Evolutionary conservation across 2,113 vertebrate genomes (phyloP).

Genomic region (Tragelaphus strepsiceros): DNA sequence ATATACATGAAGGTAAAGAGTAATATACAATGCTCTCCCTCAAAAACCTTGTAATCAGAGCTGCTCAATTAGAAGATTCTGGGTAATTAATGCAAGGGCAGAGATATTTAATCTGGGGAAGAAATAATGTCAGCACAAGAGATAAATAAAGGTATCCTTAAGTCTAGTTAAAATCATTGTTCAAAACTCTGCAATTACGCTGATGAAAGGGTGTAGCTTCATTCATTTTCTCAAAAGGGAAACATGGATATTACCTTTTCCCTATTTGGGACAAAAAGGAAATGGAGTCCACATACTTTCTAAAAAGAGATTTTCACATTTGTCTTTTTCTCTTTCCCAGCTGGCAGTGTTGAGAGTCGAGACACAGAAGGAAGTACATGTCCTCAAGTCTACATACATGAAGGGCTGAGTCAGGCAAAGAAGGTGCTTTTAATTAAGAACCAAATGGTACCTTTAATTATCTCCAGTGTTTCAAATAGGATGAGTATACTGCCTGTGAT

Average conservation of each 20-base stretch:
- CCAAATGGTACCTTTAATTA: not conserved
- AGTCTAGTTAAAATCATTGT: constrained; percentile 24
- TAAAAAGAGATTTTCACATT: not conserved
- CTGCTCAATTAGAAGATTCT: constrained; percentile 31
- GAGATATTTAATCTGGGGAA: constrained; percentile 9
- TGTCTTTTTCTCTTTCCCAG: not conserved
- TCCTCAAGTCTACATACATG: not conserved
- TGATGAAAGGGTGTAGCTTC: not conserved
- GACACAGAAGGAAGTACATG: not conserved
- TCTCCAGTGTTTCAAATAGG: not conserved
- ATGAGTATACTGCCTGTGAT: not conserved
- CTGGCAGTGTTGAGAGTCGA: not conserved
- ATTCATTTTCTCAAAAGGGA: constrained; percentile 27
- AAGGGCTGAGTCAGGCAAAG: not conserved
- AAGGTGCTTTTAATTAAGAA: constrained; percentile 29
- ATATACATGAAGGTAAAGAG: not conserved
- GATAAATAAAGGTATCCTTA: not conserved
- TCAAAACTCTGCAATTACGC: not conserved
- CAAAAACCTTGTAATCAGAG: not conserved
- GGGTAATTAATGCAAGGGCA: not conserved
- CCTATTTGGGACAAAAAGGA: not conserved
- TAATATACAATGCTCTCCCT: not conserved
- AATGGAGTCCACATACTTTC: not conserved
- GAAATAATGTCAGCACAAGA: not conserved
- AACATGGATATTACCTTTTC: not conserved